phyloP scores from a whole-genome alignment of 2,113 vertebrate species.

The Reinhardtius hippoglossoides region DNA sequence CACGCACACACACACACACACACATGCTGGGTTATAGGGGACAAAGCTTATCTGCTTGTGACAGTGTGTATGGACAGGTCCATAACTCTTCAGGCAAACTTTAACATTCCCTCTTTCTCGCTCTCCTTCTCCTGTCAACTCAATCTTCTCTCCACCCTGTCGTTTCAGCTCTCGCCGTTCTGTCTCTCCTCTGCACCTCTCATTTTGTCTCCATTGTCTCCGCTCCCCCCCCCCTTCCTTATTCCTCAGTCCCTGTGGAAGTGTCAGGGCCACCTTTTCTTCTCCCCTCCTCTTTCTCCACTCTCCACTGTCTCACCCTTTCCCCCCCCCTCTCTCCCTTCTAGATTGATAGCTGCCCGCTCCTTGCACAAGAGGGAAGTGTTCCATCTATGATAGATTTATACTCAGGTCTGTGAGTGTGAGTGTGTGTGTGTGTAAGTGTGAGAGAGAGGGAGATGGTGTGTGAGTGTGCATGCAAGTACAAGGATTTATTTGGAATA shows the following conservation, averaged over 20 bases:
- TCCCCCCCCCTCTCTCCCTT: slow-evolving; percentile 19
- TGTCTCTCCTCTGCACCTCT: slow-evolving; percentile 17
- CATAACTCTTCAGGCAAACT: slow-evolving; percentile 39
- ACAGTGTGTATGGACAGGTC: slow-evolving; percentile 53
- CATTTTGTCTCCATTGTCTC: slow-evolving; percentile 30
- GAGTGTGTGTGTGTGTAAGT: not conserved
- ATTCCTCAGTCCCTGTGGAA: slow-evolving; percentile 40
- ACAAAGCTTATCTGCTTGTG: slow-evolving; percentile 40
- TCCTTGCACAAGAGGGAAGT: slow-evolving; percentile 61
- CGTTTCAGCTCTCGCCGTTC: slow-evolving; percentile 27
- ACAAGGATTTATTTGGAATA: slow-evolving; percentile 75
- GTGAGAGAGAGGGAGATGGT: not conserved
- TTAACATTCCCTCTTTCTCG: slow-evolving; percentile 24
- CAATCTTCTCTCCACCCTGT: slow-evolving; percentile 34
- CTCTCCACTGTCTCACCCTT: slow-evolving; percentile 34
- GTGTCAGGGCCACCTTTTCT: slow-evolving; percentile 45
- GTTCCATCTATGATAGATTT: slow-evolving; percentile 67
- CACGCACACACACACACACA: slow-evolving; percentile 31
- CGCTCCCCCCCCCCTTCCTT: slow-evolving; percentile 21
- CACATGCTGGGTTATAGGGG: slow-evolving; percentile 5
- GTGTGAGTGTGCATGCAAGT: slow-evolving; percentile 22
- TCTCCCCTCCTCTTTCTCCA: slow-evolving; percentile 20
- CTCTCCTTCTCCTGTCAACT: slow-evolving; percentile 25
- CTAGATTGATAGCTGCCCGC: slow-evolving; percentile 72
- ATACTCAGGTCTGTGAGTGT: slow-evolving; percentile 16